Conservation (phyloP, 2,797 vertebrate species). For the Bryconaethiops microstoma region DNA sequence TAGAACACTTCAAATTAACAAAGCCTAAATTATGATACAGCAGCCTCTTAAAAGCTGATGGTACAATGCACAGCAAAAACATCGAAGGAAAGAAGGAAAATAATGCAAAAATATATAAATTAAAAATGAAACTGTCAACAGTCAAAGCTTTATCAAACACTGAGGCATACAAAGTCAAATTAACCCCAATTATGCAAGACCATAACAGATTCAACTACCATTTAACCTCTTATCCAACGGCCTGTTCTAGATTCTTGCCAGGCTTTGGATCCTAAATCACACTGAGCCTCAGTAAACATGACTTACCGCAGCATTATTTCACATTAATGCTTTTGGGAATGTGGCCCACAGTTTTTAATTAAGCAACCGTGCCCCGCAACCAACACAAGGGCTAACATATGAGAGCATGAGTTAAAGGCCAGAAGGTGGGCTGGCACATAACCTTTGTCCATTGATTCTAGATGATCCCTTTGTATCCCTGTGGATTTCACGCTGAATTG, state of each 20-base stretch:
- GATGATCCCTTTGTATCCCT: slow-evolving; percentile 66
- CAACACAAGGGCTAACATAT: slow-evolving; percentile 53
- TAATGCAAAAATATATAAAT: background rate
- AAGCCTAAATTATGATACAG: background rate
- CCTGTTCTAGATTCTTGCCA: background rate
- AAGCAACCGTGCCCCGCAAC: slow-evolving; percentile 65
- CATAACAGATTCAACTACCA: slow-evolving; percentile 9
- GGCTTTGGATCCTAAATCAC: slow-evolving; percentile 3
- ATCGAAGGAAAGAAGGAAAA: too few relatives aligned
- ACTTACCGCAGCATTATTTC: slow-evolving; percentile 26
- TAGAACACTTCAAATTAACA: background rate
- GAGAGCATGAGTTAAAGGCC: slow-evolving; percentile 64
- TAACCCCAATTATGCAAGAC: background rate
- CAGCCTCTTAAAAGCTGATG: background rate
- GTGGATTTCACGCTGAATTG: slow-evolving; percentile 65
- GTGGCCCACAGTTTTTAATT: slow-evolving; percentile 66
- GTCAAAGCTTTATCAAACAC: background rate
- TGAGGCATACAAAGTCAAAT: slow-evolving; percentile 4
- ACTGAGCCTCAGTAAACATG: slow-evolving; percentile 37
- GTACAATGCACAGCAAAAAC: background rate
- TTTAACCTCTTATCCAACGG: slow-evolving; percentile 11
- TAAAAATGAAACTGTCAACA: background rate
- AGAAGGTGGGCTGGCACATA: slow-evolving; percentile 68
- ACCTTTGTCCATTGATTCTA: slow-evolving; percentile 76
- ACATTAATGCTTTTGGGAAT: slow-evolving; percentile 35